Base-by-base conservation (phyloP, 2,113 vertebrate genomes). In the Istiophorus platypterus region DNA sequence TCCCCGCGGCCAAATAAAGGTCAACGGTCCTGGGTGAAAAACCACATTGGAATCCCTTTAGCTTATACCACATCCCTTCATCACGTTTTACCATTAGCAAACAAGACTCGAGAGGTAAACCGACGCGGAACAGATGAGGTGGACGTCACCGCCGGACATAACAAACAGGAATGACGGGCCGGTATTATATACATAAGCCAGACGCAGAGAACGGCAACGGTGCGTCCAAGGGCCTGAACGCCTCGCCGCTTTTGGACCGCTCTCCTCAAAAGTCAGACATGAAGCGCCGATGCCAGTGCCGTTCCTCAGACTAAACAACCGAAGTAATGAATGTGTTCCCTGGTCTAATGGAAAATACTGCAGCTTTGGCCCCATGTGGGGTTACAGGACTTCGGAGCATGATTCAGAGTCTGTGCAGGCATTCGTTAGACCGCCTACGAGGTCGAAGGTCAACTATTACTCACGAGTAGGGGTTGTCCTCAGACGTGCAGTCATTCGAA, bases 281-380 rank as follows among this genome's bases (percentile, higher is more conserved):
- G 7, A 42, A 24, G 37, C 42, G 15, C 26, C 9, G 12, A 84
- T 61, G 69, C 70, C 65, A 78, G 65, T 14, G 1, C 18, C 34
- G 7, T 79, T 13, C 9, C 49, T 76, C 80, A 89, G 88, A 88
- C 83, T 88, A 89, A 91, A 91, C 88, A 89, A 17, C 27, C 57
- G 17, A n/a, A 34, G 29, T 67, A 71, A 81, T 72, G 20, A 69
- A 84, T 79, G 73, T 56, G 26, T 71, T 85, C 29, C 87, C 79
- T 81, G 69, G 63, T 69, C 52, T 74, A 8, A 17, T 45, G 65
- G 65, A 82, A 78, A 31, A 29, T 17, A 5, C 39, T 61, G 20
- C 18, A 29, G 56, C 64, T 78, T n/a, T 62, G 56, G 75, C 52
- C 58, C 49, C 20, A 47, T 39, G 31, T 31, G 51, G 52, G 22